phyloP scores from a whole-genome alignment of 2,888 invertebrate species.

The Campaea margaritaria region DNA sequence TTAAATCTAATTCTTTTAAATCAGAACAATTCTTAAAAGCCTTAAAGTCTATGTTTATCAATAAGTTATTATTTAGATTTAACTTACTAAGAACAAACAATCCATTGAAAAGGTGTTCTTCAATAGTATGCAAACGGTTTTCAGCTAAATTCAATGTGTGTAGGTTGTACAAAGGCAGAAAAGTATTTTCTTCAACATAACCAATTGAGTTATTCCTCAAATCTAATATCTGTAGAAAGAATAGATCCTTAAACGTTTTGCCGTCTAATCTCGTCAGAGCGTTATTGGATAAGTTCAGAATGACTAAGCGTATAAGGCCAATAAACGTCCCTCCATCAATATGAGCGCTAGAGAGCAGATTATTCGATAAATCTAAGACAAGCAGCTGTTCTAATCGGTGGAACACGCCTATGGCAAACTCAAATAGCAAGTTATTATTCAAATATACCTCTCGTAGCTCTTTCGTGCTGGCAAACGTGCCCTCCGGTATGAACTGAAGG shows the following conservation, averaged over 20 bases:
- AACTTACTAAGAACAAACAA: conserved; percentile 93
- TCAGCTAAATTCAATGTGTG: conserved; percentile 95
- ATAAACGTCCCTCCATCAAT: conserved; percentile 94
- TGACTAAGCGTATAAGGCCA: conserved; percentile 93
- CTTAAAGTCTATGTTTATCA: conserved; percentile 90
- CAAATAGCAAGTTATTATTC: conserved; percentile 94
- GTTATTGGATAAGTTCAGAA: conserved; percentile 94
- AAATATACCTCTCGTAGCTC: conserved; percentile 94
- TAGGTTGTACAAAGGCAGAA: conserved; percentile 94
- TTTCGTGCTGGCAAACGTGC: conserved; percentile 92
- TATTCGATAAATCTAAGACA: conserved; percentile 93
- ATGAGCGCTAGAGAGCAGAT: conserved; percentile 93
- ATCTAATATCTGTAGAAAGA: conserved; percentile 94
- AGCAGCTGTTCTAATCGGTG: conserved; percentile 94
- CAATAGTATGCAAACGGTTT: conserved; percentile 93
- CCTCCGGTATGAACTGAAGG: conserved; percentile 92
- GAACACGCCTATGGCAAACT: conserved; percentile 93
- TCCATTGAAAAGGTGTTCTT: conserved; percentile 92
- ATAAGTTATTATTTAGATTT: conserved; percentile 93
- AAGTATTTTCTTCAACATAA: conserved; percentile 94
- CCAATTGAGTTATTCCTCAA: conserved; percentile 94
- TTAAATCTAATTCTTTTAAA: conserved; percentile 94
- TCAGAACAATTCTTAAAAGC: conserved; percentile 95
- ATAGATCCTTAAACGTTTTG: conserved; percentile 94
- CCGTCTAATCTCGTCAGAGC: conserved; percentile 93